These are phyloP conservation scores for Esperia sulphurella DNA, from an alignment of 2,888 invertebrate species.

Conservation along the genomic window DNA sequence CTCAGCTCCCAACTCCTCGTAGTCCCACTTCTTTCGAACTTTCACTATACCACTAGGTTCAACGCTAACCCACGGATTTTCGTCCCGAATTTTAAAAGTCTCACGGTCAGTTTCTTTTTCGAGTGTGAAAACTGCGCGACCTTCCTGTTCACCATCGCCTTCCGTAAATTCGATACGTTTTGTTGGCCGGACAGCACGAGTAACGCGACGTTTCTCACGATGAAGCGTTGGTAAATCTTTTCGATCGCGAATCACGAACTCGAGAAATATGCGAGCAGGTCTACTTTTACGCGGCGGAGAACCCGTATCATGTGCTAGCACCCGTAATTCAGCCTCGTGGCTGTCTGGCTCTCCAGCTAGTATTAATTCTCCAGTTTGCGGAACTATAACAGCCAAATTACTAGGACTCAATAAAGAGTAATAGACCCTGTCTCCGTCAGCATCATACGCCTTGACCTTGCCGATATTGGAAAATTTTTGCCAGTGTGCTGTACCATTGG, in stretches of 20 bases:
- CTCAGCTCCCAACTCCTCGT: slow-evolving; percentile 95
- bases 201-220: slow-evolving; percentile 88
- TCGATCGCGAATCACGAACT: slow-evolving; percentile 82
- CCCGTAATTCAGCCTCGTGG: slow-evolving; percentile 83
- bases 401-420: slow-evolving; percentile 90
- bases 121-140: slow-evolving; percentile 91
- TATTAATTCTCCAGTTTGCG: slow-evolving; percentile 94
- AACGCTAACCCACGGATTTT: slow-evolving; percentile 96
- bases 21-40: slow-evolving; percentile 98
- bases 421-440: slow-evolving; percentile 94
- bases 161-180: slow-evolving; percentile 95
- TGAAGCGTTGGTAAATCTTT: slow-evolving; percentile 82
- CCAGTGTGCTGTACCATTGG: slow-evolving; percentile 83
- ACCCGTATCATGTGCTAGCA: slow-evolving; percentile 91
- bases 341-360: slow-evolving; percentile 88
- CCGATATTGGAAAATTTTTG: slow-evolving; percentile 91
- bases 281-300: slow-evolving; percentile 85
- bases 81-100: slow-evolving; percentile 95
- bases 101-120: slow-evolving; percentile 96
- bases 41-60: slow-evolving; percentile 94
- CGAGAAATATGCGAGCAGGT: slow-evolving; percentile 87
- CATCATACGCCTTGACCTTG: slow-evolving; percentile 91
- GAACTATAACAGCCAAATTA: slow-evolving; percentile 92
- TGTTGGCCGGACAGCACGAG: slow-evolving; percentile 95
- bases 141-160: slow-evolving; percentile 93